Percentiles rank a stretch among this genome's conserved stretches.
Conservation (phyloP, 2,797 vertebrate species). For the Nothura maculosa region DNA sequence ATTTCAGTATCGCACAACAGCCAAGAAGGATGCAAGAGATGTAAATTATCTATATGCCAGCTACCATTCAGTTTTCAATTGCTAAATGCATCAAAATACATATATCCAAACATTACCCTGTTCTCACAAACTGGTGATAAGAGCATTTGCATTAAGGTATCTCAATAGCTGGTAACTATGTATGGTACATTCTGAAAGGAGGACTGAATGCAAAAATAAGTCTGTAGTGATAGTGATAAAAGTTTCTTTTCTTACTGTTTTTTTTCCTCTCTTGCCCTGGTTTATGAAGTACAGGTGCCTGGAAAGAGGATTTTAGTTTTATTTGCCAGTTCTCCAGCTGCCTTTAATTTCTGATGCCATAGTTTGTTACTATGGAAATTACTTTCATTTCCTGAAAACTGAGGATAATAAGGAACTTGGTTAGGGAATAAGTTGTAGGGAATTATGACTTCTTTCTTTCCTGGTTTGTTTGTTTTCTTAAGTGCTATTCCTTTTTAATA, state of each 20-base stretch:
- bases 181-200: background rate
- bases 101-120: background rate
- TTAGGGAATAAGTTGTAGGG: background rate
- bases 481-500: background rate
- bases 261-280: background rate
- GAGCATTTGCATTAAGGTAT: background rate
- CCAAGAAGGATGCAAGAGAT: background rate
- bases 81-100: background rate
- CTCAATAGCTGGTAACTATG: background rate
- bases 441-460: background rate
- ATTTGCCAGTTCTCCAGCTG: background rate
- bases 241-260: background rate
- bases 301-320: background rate
- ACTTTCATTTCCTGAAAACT: background rate
- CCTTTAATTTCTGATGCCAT: background rate
- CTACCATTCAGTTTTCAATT: background rate
- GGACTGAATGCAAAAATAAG: background rate
- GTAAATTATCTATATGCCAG: background rate
- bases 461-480: too few species aligned
- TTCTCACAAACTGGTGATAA: background rate
- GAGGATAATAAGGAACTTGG: background rate
- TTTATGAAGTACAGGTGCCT: background rate
- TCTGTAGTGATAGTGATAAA: background rate
- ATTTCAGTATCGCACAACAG: background rate
- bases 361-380: background rate